Evolutionary conservation across 2,888 invertebrate species (phyloP), one percentile per base, ranked within the genome.

Genomic region (Mesopsocus fuscifrons): DNA sequence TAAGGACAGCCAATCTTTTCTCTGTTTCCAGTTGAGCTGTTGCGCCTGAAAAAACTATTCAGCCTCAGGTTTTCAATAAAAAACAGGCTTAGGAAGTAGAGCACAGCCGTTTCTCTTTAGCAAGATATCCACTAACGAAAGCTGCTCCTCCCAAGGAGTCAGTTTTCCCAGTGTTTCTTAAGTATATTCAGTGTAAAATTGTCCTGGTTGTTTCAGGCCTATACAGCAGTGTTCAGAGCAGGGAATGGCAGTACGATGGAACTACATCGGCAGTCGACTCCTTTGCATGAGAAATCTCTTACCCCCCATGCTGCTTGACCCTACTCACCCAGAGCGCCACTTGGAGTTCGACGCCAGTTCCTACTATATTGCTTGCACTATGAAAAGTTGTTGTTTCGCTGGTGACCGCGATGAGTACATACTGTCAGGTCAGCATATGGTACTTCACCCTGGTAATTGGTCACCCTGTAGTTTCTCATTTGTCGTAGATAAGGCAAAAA

Each of bases 341-440:
- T 62, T 83, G 20, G 84, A 89, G 59, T 91, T 94, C 62, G 84
- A 88, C 59, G 85, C 91, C 58, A 74, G 77, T 40, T 84, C 85
- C 48, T 95, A 94, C 60, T 88, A 87, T 56, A 94, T 94, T 60
- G 87, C 87, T 0, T 94, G 92, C 57, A 95, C 95, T 0, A 91
- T 95, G 88, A 95, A 95, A 64, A 91, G 89, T 49, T 89, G 92
- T 56, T 81, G 80, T 48, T 95, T 94, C 62, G 91, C 88, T 13
- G 94, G 94, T 0, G 78, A 81, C 33, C 69, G 74, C 23, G 92
- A 94, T 54, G 77, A 91, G 65, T 88, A 77, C 56, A 74, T 95
- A 41, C 60, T 94, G 23, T 91, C 91, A 2, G 60, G 60, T 58
- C 52, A 23, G 16, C n/a, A n/a, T n/a, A n/a, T n/a, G n/a, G n/a